Evolutionary conservation across 2,113 vertebrate species (phyloP).

Genomic region (Oceanites oceanicus): DNA sequence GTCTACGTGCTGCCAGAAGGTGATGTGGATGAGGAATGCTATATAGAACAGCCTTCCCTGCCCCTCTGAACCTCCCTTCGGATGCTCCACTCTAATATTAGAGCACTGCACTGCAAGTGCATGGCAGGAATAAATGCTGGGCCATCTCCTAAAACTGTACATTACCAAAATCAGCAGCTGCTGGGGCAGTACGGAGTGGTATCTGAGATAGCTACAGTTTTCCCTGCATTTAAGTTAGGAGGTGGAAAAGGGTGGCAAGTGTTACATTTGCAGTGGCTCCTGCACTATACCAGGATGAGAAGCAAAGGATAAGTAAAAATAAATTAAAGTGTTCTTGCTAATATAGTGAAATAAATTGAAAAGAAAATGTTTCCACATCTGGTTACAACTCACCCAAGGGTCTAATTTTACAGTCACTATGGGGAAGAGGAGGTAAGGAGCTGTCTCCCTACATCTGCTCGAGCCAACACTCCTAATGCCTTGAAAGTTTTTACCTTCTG

Average conservation of each 20-base stretch:
- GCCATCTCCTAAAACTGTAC: background rate
- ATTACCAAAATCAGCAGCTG: background rate
- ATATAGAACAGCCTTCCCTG: background rate
- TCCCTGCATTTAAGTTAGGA: background rate
- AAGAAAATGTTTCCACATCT: background rate
- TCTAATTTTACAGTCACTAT: background rate
- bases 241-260: background rate
- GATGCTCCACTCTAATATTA: fast-evolving
- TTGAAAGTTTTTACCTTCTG: background rate
- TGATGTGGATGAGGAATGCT: fast-evolving
- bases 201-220: fast-evolving
- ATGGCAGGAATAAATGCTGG: background rate
- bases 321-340: background rate
- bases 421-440: background rate
- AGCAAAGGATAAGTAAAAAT: background rate
- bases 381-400: background rate
- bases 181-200: fast-evolving
- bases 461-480: background rate
- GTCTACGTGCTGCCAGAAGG: background rate
- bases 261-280: background rate
- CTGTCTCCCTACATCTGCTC: background rate
- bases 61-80: background rate
- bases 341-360: background rate
- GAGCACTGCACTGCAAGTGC: background rate
- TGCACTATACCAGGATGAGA: background rate